phyloP scores from a whole-genome alignment of 2,888 invertebrate species.

The Drosophila eohydei region DNA sequence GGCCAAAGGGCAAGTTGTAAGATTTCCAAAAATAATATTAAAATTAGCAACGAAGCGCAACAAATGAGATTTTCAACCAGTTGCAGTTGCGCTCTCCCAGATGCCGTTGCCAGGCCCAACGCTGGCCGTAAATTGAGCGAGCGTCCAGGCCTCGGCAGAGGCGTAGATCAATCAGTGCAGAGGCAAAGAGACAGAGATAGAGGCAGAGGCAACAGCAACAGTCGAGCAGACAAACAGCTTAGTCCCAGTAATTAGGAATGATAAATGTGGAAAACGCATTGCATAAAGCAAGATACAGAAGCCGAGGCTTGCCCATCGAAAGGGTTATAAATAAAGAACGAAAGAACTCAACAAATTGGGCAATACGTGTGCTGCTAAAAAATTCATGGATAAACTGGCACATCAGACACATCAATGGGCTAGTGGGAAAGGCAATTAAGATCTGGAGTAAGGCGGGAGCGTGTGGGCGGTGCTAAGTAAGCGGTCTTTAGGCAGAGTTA shows the following conservation, averaged over 20 bases:
- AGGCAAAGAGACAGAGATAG: background rate
- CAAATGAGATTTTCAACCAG: constrained; percentile 69
- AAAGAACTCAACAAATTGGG: constrained; percentile 36
- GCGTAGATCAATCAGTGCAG: constrained; percentile 63
- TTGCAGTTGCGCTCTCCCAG: constrained; percentile 28
- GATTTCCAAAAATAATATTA: constrained; percentile 81
- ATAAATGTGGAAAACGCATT: constrained; percentile 62
- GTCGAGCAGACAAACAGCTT: constrained; percentile 61
- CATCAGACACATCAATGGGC: constrained; percentile 23
- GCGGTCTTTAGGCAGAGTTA: constrained; percentile 15
- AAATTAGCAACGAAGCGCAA: constrained; percentile 79
- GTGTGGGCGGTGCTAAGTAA: constrained; percentile 13
- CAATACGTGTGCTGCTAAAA: constrained; percentile 40
- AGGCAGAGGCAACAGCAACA: constrained; percentile 7
- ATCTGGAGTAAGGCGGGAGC: background rate
- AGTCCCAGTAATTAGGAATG: constrained; percentile 76
- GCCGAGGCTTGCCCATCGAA: constrained; percentile 40
- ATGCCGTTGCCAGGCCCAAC: constrained; percentile 8
- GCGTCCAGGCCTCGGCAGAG: constrained; percentile 39
- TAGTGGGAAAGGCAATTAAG: constrained; percentile 40
- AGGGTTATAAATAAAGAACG: constrained; percentile 68
- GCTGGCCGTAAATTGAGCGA: constrained; percentile 40
- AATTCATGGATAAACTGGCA: constrained; percentile 29
- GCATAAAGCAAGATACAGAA: constrained; percentile 27
- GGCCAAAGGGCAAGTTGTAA: constrained; percentile 62